Evolutionary conservation across 2,888 invertebrate species (phyloP), one percentile per base, ranked within the genome.

Genomic region (Caenorhabditis afra): DNA sequence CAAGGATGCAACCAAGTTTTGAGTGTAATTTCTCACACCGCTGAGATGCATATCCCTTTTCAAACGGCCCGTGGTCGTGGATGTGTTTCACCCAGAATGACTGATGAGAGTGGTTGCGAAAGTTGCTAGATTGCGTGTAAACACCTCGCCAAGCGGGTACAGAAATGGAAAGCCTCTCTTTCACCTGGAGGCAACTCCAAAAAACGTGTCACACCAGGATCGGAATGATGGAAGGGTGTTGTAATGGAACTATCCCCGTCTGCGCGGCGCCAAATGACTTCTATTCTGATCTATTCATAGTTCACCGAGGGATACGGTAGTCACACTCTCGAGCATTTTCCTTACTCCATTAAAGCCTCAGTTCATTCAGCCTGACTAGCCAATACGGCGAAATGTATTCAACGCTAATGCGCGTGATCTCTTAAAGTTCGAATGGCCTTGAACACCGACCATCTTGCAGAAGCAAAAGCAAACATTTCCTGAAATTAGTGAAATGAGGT

Each of bases 91-190:
- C 64, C 64, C 64, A 55, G 64, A 73, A 73, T 73, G 73, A 73
- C 64, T 73, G 73, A 73, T 73, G 73, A 73, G 64, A 73, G 64
- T 73, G 73, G 73, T 73, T 71, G 71, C 55, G 57, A 64, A 64
- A 64, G 62, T 64, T 71, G 71, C 57, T 55, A 57, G 73, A 64
- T 73, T 64, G 58, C 64, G 58, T 58, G 58, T 65, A 73, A 73
- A 65, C 73, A 73, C 23, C 29, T 29, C 29, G 29, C 7, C n/a
- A 49, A 64, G 73, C 58, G 73, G 7, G 73, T 73, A 62, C 71
- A 57, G 57, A 71, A 71, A 62, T 35, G 53, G 58, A 73, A 73
- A 73, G 64, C 50, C 50, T 37, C 49, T 62, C 39, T 47, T 39
- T 65, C 29, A 29, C 29, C 29, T 29, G 7, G 29, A 7, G 29